Evolutionary conservation across 2,888 invertebrate species (phyloP).

Genomic region (Stenolophus ochropezus): DNA sequence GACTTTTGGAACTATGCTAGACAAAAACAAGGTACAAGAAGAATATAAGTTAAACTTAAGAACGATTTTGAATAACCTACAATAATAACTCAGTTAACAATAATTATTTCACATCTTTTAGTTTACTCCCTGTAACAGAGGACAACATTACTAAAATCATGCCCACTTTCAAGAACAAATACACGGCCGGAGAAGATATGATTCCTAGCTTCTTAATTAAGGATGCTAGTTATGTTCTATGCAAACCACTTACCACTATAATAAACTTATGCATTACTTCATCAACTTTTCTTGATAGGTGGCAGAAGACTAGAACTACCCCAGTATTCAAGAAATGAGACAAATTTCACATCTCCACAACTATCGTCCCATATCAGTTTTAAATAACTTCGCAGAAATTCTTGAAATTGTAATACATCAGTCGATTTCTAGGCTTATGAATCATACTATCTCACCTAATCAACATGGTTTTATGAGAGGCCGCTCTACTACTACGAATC

Average conservation of each 20-base stretch:
- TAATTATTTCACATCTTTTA: too few relatives aligned
- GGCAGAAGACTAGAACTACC: background rate
- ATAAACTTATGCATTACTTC: background rate
- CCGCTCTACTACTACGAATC: background rate
- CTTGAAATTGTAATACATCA: background rate
- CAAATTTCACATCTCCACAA: background rate
- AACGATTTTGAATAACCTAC: too few relatives aligned
- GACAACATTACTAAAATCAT: too few relatives aligned
- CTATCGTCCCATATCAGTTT: background rate
- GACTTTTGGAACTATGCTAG: too few relatives aligned
- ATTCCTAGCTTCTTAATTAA: constrained; percentile 11
- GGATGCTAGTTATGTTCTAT: background rate
- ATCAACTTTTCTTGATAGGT: background rate
- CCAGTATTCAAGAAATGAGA: background rate
- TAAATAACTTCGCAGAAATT: too few relatives aligned
- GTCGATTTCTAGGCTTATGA: background rate
- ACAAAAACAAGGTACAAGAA: too few relatives aligned
- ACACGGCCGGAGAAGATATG: background rate
- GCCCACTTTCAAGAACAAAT: background rate
- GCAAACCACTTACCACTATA: background rate
- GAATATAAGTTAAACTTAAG: too few relatives aligned
- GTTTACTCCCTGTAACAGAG: too few relatives aligned
- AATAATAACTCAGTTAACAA: too few relatives aligned
- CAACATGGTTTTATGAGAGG: background rate
- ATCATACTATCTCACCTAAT: background rate